Base-by-base conservation (phyloP, 2,888 invertebrate genomes). In the Psylliodes chrysocephalus region DNA sequence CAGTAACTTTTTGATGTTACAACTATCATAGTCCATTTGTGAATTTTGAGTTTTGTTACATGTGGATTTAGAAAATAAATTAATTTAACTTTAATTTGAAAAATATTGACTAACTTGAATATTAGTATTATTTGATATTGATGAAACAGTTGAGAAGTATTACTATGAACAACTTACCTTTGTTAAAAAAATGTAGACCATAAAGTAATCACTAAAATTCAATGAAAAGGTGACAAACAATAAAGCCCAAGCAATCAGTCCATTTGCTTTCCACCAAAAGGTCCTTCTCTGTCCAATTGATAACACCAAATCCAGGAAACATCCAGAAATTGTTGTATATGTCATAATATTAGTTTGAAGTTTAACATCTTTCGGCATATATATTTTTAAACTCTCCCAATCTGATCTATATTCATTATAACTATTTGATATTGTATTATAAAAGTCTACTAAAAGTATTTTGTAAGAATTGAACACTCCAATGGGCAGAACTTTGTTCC, bases 211-310 rank as follows among this genome's bases (percentile, higher is more conserved):
- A 44, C 42, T 62, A 44, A 70, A 60, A 14, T 40, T 46, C 6
- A 69, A 40, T 52, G 64, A 63, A 10, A 71, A 69, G 25, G 64
- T 66, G 35, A 72, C 56, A 2, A 69, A 14, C 8, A 77, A 35
- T 51, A 73, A 64, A 30, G 70, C 61, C 77, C 76, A 77, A 12
- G 73, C 71, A 22, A 76, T 56, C 18, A 70, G 42, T 61, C 71
- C 70, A 68, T 73, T 74, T 0, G 70, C 25, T 69, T 73, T 77
- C 62, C 67, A 61, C 47, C 67, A 65, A 7, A 63, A 25, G 6
- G 64, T 19, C 8, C 57, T 66, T 54, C 57, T 63, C 14, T 67
- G 69, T 30, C 63, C 56, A 38, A 71, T 18, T 18, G 67, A 60
- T 35, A 68, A 42, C 52, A 74, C 40, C 5, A 73, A 47, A 65